A percentile compares a stretch with the other conserved stretches of the same genome.
Evolutionary conservation across 2,797 vertebrate genomes (phyloP).

Genomic region (Lithobates sylvaticus): DNA sequence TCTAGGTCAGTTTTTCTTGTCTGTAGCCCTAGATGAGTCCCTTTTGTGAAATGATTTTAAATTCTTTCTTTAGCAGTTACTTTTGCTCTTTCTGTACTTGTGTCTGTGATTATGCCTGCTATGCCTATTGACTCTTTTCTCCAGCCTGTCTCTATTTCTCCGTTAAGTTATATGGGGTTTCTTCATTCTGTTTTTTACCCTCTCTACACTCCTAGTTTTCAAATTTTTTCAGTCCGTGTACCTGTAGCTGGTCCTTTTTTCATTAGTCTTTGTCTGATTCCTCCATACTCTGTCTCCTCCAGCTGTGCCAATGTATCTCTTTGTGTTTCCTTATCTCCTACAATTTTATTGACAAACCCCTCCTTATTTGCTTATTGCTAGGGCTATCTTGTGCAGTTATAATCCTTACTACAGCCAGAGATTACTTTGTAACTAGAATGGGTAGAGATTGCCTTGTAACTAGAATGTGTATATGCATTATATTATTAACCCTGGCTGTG

Average conservation of each 20-base stretch:
- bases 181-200: not conserved
- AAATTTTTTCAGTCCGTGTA: not conserved
- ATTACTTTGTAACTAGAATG: constrained; percentile 45
- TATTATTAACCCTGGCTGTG: not conserved
- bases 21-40: no score
- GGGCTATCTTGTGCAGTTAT: not conserved
- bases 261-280: not conserved
- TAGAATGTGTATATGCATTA: not conserved
- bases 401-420: constrained; percentile 8
- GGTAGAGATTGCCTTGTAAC: constrained; percentile 40
- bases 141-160: not conserved
- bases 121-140: not conserved
- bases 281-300: not conserved
- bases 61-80: no score
- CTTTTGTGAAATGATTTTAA: no score
- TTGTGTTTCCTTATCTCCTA: constrained; percentile 13
- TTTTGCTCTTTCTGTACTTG: no score
- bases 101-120: not conserved
- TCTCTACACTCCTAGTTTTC: not conserved
- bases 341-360: constrained; percentile 16
- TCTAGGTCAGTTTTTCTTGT: no score
- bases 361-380: constrained; percentile 34
- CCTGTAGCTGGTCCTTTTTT: not conserved
- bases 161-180: not conserved
- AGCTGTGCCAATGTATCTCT: not conserved